These are phyloP conservation scores for Stramonita haemastoma DNA, from an alignment of 2,888 invertebrate species.

Conservation along the genomic window DNA sequence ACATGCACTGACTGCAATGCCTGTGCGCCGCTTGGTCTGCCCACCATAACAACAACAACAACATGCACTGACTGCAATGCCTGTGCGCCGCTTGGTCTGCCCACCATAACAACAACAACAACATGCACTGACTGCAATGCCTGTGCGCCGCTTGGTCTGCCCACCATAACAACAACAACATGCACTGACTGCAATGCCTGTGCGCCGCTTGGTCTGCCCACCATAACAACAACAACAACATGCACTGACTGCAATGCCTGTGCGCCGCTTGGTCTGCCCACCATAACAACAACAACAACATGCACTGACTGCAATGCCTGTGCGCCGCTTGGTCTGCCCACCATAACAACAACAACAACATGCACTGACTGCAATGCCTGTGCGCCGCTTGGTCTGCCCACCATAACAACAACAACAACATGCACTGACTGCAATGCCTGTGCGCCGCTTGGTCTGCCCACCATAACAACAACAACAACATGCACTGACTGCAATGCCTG, in stretches of 20 bases:
- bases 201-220: conserved; percentile 65
- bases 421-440: conserved; percentile 68
- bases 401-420: too few species aligned
- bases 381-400: conserved; percentile 65
- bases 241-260: conserved; percentile 68
- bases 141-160: conserved; percentile 67
- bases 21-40: conserved; percentile 67
- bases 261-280: conserved; percentile 65
- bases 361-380: conserved; percentile 68
- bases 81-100: conserved; percentile 67
- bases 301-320: conserved; percentile 68
- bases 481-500: conserved; percentile 68
- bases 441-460: conserved; percentile 65
- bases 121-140: too few species aligned
- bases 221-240: too few species aligned
- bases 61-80: too few species aligned
- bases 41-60: too few species aligned
- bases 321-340: conserved; percentile 65
- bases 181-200: conserved; percentile 68
- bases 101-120: too few species aligned
- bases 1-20: too few species aligned
- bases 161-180: too few species aligned
- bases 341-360: too few species aligned
- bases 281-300: too few species aligned
- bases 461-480: too few species aligned